Conservation (phyloP, 2,113 vertebrate species). For the Carettochelys insculpta region DNA sequence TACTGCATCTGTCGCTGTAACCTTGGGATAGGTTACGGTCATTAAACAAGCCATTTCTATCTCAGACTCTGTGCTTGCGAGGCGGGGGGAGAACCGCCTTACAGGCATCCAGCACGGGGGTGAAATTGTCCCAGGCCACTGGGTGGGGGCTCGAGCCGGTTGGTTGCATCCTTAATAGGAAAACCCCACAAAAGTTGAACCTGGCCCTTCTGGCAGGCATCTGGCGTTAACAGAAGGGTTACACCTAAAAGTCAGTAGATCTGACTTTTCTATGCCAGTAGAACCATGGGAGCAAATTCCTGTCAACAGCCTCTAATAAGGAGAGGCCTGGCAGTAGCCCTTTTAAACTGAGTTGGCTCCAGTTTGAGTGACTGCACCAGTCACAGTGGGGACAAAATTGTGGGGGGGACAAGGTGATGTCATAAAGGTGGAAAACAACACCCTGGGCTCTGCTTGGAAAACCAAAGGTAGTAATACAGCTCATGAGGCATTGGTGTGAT, state of each 20-base stretch:
- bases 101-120: no score
- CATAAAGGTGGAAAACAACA: background rate
- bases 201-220: no score
- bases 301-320: background rate
- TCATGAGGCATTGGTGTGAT: background rate
- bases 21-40: no score
- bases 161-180: no score
- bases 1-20: no score
- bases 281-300: background rate
- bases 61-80: no score
- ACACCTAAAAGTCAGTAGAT: background rate
- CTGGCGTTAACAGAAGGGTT: no score
- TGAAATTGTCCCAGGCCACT: no score
- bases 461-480: background rate
- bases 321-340: background rate
- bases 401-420: background rate
- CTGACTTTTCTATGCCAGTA: background rate
- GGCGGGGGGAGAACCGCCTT: no score
- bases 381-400: background rate
- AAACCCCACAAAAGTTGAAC: no score
- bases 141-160: no score
- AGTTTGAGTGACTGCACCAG: background rate
- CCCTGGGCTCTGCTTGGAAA: background rate
- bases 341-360: background rate
- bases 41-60: no score